phyloP scores from a whole-genome alignment of 1,140 invertebrate species.

The Brachionus sp. region DNA sequence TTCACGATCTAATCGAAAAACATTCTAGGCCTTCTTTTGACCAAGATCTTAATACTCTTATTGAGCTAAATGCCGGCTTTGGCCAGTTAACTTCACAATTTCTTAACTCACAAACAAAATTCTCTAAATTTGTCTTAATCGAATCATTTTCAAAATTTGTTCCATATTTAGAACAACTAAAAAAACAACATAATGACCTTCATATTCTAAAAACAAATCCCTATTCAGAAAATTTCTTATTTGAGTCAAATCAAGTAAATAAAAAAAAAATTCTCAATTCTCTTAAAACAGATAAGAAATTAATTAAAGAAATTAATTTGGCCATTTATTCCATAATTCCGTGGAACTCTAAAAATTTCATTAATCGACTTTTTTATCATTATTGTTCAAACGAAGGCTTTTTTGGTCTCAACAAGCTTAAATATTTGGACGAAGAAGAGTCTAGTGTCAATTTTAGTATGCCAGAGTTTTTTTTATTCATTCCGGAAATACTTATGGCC shows the following conservation, averaged over 20 bases:
- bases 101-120: not conserved
- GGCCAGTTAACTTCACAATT: not conserved
- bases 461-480: not conserved
- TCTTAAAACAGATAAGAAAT: not conserved
- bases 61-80: conserved; percentile 24
- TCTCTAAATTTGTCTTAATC: not conserved
- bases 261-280: not conserved
- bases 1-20: not conserved
- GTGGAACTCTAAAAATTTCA: conserved; percentile 31
- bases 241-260: not conserved
- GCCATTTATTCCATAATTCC: conserved; percentile 11
- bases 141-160: not conserved
- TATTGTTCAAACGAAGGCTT: not conserved
- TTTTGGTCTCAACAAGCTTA: not conserved
- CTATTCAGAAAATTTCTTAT: not conserved
- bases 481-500: conserved; percentile 6
- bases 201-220: not conserved
- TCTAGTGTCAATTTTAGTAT: not conserved
- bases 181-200: not conserved
- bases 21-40: not conserved
- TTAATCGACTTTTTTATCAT: not conserved
- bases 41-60: not conserved
- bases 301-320: conserved; percentile 12
- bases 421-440: not conserved
- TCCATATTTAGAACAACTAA: not conserved